phyloP scores from a whole-genome alignment of 37 sponge, comb jelly and placozoan species.

The Halisarca cf. caerulea region DNA sequence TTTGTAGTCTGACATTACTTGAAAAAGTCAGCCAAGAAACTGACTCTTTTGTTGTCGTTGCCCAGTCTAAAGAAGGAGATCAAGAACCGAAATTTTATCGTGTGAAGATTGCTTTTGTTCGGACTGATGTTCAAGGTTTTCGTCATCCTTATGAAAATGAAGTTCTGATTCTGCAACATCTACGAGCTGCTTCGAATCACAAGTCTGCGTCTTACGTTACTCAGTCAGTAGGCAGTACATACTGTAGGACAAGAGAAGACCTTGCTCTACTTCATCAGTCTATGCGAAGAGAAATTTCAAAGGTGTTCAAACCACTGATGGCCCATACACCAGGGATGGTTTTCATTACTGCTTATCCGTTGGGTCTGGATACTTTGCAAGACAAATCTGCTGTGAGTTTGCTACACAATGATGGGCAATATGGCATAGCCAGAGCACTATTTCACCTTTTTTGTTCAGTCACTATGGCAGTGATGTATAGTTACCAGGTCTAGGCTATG shows the following conservation, averaged over 20 bases:
- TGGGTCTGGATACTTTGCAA: background rate
- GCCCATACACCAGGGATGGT: background rate
- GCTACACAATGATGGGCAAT: no score
- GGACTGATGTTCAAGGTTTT: background rate
- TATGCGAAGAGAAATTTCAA: background rate
- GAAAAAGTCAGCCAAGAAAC: background rate
- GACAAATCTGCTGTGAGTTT: background rate
- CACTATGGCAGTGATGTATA: no score
- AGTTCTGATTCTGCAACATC: slow-evolving; percentile 6
- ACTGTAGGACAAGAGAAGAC: slow-evolving; percentile 8
- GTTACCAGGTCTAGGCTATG: no score
- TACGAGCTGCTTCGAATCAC: background rate
- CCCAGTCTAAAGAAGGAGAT: background rate
- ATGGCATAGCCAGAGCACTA: no score
- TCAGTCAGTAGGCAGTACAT: background rate
- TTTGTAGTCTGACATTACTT: background rate
- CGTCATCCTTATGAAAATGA: slow-evolving; percentile 17
- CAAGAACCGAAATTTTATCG: background rate
- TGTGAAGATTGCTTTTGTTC: slow-evolving; percentile 5
- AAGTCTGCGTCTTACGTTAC: background rate
- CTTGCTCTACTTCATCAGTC: background rate
- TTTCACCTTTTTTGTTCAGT: no score
- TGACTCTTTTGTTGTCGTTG: background rate
- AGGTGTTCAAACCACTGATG: background rate
- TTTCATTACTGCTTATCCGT: background rate